Conservation (phyloP, 2,888 invertebrate genomes). For the Leptodirus hochenwartii region DNA sequence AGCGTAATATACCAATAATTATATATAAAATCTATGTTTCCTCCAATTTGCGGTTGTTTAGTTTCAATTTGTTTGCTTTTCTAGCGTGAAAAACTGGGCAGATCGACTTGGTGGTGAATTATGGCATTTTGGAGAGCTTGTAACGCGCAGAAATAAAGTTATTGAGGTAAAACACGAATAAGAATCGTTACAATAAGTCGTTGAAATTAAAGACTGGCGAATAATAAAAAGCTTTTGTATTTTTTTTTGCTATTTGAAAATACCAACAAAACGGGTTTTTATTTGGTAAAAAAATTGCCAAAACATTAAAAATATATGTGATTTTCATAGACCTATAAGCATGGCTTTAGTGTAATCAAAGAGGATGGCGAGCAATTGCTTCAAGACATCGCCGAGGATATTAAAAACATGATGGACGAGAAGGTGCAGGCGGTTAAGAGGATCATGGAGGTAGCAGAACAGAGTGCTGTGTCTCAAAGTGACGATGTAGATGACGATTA, state of each 20-base stretch:
- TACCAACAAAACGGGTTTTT: no score
- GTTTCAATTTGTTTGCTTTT: no score
- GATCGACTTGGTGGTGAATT: slow-evolving; percentile 64
- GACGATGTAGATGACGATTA: slow-evolving; percentile 36
- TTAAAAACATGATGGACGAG: slow-evolving; percentile 73
- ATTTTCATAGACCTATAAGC: no score
- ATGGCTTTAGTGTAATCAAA: no score
- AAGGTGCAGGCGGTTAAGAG: slow-evolving; percentile 79
- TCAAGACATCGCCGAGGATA: slow-evolving; percentile 66
- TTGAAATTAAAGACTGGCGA: slow-evolving; percentile 1
- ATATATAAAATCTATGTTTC: no score
- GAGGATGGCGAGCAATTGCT: slow-evolving; percentile 63
- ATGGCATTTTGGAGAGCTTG: slow-evolving; percentile 62
- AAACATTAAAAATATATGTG: no score
- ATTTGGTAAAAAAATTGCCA: no score
- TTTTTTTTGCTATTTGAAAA: no score
- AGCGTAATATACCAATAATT: no score
- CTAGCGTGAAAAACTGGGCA: slow-evolving; percentile 64
- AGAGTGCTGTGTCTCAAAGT: slow-evolving; percentile 44
- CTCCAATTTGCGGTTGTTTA: no score
- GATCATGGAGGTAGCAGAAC: slow-evolving; percentile 78
- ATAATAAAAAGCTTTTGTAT: no score
- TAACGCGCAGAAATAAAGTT: slow-evolving; percentile 60
- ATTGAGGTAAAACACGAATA: slow-evolving; percentile 63
- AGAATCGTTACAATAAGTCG: slow-evolving; percentile 18